Evolutionary conservation across 2,797 vertebrate genomes (phyloP), one percentile per base, ranked within the genome.

Genomic region (Micromesistius poutassou): DNA sequence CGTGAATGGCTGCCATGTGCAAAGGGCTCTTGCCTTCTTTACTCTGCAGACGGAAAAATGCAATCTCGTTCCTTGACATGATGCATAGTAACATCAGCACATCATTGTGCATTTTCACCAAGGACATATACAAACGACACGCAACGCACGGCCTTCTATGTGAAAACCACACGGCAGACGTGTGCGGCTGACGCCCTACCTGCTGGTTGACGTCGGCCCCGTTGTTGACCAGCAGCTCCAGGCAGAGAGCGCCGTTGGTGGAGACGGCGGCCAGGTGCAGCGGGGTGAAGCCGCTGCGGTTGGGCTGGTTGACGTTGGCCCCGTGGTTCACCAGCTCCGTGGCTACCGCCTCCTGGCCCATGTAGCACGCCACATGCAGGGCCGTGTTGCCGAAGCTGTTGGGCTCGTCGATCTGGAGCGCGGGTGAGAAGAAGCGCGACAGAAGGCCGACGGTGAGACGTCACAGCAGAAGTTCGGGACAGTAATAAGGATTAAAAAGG

Each of bases 1-100:
- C 97, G 1, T 98, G 96, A 87, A 97, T 96, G 87, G 97, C 97
- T 79, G 97, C 96, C 97, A 98, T 98, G 93, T 99, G 97, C 94
- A 99, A 87, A 77, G 97, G 97, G 89, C 96, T 99, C 92, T 97
- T 98, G 89, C 97, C 97, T 94, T 97, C 96, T 94, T 97, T 97
- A 89, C 96, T 97, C 97, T 99, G 89, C 30, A 84, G 31, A 74
- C 78, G 83, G 35, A 12, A 31, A 79, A 66, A 91, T 8, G 3
- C 35, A 35, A 33, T n/a, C 3, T 6, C 9, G 35, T 42, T 40
- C 36, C 16, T n/a, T 8, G 0, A 28, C 8, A 62, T 9, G 1
- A 62, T 2, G 9, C 7, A n/a, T 16, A 62, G 1, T 5, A n/a
- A 25, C 2, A 19, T 55, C 46, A 62, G 55, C 71, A 72, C 25